Evolutionary conservation across 1,140 invertebrate genomes (phyloP), one percentile per base, ranked within the genome.

Genomic region (Halictus rubicundus): DNA sequence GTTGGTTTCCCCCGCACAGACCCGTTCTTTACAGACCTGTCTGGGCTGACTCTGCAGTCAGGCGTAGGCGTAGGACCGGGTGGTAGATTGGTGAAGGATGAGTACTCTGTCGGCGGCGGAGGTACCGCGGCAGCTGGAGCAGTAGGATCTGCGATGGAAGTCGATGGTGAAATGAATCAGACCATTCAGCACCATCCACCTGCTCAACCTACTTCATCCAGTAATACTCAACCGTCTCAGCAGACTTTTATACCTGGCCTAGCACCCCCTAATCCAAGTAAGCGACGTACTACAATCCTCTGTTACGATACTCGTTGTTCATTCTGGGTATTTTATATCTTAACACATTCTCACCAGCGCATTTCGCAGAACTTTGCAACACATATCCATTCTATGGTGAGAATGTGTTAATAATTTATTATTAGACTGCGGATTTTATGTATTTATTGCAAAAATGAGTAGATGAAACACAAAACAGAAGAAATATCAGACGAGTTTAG

Each of bases 131-230:
- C 89, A 21, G 86, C 85, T 75, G 88, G 86, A 46, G 90, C 91
- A 87, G 94, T 91, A 89, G 88, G 85, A 25, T 83, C 88, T 10
- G 91, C 95, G 61, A 96, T 97, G 96, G 96, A 97, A 76, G 96
- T 97, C 83, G 96, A 97, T 88, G 94, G 94, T 23, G 96, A 96
- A 63, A 91, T 93, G 59, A 92, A 93, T 79, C 94, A 94, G 85
- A 97, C 97, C 5, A 97, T 97, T 77, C 97, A 97, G 85, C 97
- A 97, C 92, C 97, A 97, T 93, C 96, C 96, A 57, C 95, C 96
- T 63, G 91, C 94, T n/a, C 91, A 93, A 71, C 87, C 90, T 5
- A 71, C 91, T 39, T 77, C 92, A 6, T 72, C 91, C 8, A 91
- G 83, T 49, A 92, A 91, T 69, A 69, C 89, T 12, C 93, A 93